Evolutionary conservation across 2,113 vertebrate genomes (phyloP).

Genomic region (Brevimyrus niger): DNA sequence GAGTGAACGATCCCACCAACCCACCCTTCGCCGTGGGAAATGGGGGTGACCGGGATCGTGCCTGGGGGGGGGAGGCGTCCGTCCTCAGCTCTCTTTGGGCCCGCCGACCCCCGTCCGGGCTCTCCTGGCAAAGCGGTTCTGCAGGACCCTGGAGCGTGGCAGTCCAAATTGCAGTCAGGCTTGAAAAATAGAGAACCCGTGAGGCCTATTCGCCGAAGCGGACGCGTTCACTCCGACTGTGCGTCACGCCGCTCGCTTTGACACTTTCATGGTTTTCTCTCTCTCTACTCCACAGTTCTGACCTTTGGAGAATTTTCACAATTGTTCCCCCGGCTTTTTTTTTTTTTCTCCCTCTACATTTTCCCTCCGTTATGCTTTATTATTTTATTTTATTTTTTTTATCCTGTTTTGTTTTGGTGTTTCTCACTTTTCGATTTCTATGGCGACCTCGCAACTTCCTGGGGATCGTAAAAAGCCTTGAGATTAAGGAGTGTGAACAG

Average conservation of each 20-base stretch:
- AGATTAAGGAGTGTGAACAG: conserved; percentile 63
- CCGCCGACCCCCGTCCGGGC: conserved; percentile 39
- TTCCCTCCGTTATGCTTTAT: conserved; percentile 26
- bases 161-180: conserved; percentile 61
- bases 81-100: conserved; percentile 20
- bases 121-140: conserved; percentile 53
- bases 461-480: conserved; percentile 61
- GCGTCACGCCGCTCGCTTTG: conserved; percentile 61
- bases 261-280: conserved; percentile 51
- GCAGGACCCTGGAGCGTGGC: conserved; percentile 44
- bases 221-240: conserved; percentile 49
- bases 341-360: conserved; percentile 33
- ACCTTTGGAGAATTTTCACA: conserved; percentile 54
- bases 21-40: not conserved
- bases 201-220: conserved; percentile 55
- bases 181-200: conserved; percentile 64
- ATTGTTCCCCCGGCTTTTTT: conserved; percentile 50
- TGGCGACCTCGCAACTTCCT: conserved; percentile 62
- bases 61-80: not conserved
- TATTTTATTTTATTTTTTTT: conserved; percentile 21
- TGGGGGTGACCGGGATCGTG: not conserved
- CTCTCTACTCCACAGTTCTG: conserved; percentile 41
- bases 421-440: conserved; percentile 60
- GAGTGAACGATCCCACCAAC: conserved; percentile 8
- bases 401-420: conserved; percentile 63